These are phyloP conservation scores for Andrena praecox DNA, from an alignment of 2,888 invertebrate species.

Conservation along the genomic window DNA sequence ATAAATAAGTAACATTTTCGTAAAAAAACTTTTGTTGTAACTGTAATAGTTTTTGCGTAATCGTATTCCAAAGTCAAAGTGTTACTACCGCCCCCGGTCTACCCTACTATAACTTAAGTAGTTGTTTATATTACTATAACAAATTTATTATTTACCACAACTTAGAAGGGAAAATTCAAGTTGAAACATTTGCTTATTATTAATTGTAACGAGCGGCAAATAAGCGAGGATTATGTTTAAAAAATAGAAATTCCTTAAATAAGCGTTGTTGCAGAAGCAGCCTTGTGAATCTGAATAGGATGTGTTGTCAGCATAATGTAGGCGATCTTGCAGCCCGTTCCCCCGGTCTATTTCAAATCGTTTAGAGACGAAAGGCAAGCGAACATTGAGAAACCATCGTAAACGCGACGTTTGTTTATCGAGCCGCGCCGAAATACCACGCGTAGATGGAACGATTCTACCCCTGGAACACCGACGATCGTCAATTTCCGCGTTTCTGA, in stretches of 20 bases:
- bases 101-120: too few relatives aligned
- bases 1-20: too few relatives aligned
- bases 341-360: slow-evolving; percentile 52
- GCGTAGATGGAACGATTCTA: slow-evolving; percentile 16
- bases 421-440: slow-evolving; percentile 42
- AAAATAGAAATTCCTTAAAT: background rate
- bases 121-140: too few relatives aligned
- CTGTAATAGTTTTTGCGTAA: too few relatives aligned
- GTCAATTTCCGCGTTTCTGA: slow-evolving; percentile 38
- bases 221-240: background rate
- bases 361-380: slow-evolving; percentile 26
- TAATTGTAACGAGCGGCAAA: too few relatives aligned
- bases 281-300: background rate
- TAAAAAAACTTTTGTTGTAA: too few relatives aligned
- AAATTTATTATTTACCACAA: too few relatives aligned
- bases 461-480: background rate
- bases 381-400: slow-evolving; percentile 36
- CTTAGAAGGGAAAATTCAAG: too few relatives aligned
- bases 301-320: background rate
- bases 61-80: too few relatives aligned
- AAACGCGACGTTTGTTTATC: slow-evolving; percentile 49
- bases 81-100: too few relatives aligned
- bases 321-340: slow-evolving; percentile 11
- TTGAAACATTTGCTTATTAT: too few relatives aligned
- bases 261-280: background rate